A percentile compares a stretch with the other conserved stretches of the same genome.
Evolutionary conservation across 2,113 vertebrate genomes (phyloP).

Genomic region (Coryphaenoides rupestris): DNA sequence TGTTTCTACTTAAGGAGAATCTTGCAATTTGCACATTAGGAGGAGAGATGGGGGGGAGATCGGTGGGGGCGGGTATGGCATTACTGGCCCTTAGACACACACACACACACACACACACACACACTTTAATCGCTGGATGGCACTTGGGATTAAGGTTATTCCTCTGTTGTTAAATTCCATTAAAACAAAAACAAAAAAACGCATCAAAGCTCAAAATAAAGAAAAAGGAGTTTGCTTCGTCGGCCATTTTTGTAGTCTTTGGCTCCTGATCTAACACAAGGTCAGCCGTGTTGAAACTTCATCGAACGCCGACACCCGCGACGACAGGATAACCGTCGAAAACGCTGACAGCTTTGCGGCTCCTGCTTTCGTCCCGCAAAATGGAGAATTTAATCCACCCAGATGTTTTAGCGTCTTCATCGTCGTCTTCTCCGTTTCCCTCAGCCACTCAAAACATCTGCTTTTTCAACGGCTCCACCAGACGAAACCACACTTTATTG

Average conservation of each 20-base stretch:
- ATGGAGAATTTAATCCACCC: slow-evolving; percentile 28
- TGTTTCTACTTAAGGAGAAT: slow-evolving; percentile 94
- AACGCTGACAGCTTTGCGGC: background rate
- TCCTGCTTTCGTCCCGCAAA: background rate
- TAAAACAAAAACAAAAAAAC: too few relatives aligned
- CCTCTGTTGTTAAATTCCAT: slow-evolving; percentile 80
- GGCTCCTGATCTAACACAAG: too few relatives aligned
- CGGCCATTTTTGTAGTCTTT: too few relatives aligned
- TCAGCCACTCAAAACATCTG: slow-evolving; percentile 15
- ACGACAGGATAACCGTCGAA: too few relatives aligned
- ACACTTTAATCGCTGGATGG: slow-evolving; percentile 51
- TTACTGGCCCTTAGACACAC: slow-evolving; percentile 40
- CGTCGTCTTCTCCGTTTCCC: slow-evolving; percentile 4
- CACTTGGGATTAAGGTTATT: slow-evolving; percentile 22
- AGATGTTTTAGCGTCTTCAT: slow-evolving; percentile 47
- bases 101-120: slow-evolving; percentile 25
- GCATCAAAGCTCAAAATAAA: too few relatives aligned
- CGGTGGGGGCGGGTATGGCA: slow-evolving; percentile 76
- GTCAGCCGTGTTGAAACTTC: too few relatives aligned
- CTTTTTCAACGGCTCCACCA: background rate
- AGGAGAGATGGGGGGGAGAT: slow-evolving; percentile 70
- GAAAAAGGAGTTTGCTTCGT: too few relatives aligned
- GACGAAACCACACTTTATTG: slow-evolving; percentile 73
- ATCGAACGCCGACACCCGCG: too few relatives aligned
- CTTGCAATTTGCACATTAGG: slow-evolving; percentile 99